Evolutionary conservation across 2,888 invertebrate species (phyloP).

Genomic region (Helobdella robusta): DNA sequence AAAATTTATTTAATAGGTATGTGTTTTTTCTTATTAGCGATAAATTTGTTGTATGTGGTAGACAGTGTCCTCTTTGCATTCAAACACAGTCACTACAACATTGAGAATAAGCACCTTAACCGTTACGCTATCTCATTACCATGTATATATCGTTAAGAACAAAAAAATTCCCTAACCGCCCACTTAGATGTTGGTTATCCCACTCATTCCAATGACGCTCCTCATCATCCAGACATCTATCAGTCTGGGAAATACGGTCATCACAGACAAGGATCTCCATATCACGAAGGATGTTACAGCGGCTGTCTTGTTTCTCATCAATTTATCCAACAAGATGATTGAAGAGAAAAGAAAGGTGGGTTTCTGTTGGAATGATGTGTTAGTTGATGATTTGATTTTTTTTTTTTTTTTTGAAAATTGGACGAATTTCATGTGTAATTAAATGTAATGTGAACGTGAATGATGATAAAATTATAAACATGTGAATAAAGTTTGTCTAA

Average conservation of each 20-base stretch:
- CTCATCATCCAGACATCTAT: slow-evolving; percentile 30
- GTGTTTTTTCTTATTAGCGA: no score
- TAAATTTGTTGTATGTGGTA: no score
- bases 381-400: neutral
- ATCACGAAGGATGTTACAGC: slow-evolving; percentile 5
- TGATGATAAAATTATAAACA: no score
- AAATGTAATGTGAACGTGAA: no score
- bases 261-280: neutral
- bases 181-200: slow-evolving; percentile 34
- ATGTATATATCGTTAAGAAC: no score
- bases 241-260: slow-evolving; percentile 20
- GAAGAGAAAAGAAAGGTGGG: slow-evolving; percentile 20
- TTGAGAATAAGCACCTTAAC: no score
- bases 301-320: neutral
- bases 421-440: no score
- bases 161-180: no score
- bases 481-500: neutral
- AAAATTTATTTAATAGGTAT: no score
- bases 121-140: no score
- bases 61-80: no score
- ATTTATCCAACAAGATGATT: slow-evolving; percentile 3
- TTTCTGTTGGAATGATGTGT: neutral
- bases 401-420: neutral
- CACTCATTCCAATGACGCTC: slow-evolving; percentile 31
- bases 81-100: no score